Conservation (phyloP, 2,113 vertebrate species). For the Lota lota region DNA sequence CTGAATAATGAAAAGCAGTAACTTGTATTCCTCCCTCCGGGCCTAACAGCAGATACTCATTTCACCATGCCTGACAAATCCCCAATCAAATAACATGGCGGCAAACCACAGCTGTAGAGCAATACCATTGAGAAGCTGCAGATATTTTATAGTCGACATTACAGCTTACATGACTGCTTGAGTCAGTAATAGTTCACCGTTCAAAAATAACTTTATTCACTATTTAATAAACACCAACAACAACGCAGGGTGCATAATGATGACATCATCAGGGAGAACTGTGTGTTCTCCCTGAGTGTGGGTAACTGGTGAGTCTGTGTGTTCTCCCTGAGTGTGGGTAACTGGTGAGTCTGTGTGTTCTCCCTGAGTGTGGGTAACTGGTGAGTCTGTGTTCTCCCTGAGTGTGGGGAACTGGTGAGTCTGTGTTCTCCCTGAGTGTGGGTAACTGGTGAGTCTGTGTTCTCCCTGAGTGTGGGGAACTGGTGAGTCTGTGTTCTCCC, state of each 20-base stretch:
- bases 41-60: not conserved
- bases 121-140: not conserved
- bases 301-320: no score
- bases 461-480: not conserved
- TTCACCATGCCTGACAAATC: not conserved
- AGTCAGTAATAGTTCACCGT: not conserved
- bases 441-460: slow-evolving; percentile 7
- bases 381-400: not conserved
- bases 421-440: slow-evolving; percentile 2
- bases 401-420: slow-evolving; percentile 18
- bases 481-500: not conserved
- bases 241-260: no score
- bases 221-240: no score
- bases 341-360: no score
- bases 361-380: no score
- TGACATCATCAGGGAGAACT: no score
- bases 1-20: not conserved
- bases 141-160: not conserved
- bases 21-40: not conserved
- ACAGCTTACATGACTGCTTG: not conserved
- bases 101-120: no score
- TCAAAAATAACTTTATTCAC: not conserved
- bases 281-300: no score
- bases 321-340: no score
- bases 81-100: not conserved